phyloP scores from a whole-genome alignment of 1,140 invertebrate genomes.

The Parapsyche elsis region DNA sequence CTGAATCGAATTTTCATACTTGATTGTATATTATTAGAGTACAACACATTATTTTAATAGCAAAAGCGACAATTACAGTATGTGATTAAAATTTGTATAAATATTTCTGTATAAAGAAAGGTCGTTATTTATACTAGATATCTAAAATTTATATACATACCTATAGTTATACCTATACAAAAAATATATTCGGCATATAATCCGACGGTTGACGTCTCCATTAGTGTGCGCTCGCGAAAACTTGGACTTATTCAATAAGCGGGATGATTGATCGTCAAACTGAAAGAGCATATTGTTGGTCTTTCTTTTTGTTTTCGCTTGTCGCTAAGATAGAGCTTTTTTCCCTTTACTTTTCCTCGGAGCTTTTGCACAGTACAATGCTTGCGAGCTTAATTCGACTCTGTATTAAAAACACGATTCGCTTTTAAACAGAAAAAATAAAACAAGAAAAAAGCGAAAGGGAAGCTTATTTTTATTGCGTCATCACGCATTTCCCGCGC shows the following conservation, averaged over 20 bases:
- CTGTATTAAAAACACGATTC: constrained; percentile 19
- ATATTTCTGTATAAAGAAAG: no score
- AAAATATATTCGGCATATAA: background rate
- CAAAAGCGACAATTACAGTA: background rate
- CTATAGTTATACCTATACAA: background rate
- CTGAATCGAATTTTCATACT: no score
- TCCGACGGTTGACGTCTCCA: background rate
- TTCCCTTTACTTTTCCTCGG: background rate
- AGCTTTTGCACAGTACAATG: constrained; percentile 1
- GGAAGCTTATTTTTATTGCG: no score
- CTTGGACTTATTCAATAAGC: constrained; percentile 31
- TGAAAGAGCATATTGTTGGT: constrained; percentile 14
- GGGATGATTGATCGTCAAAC: constrained; percentile 17
- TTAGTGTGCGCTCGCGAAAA: background rate
- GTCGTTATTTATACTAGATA: no score
- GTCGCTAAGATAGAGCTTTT: no score
- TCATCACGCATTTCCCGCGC: no score
- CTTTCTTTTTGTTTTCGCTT: background rate
- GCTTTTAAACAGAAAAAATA: no score
- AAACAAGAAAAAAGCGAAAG: constrained; percentile 5
- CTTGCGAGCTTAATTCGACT: constrained; percentile 13
- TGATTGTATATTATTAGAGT: no score
- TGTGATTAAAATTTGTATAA: no score
- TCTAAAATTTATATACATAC: background rate
- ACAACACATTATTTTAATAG: no score